Evolutionary conservation across 2,888 invertebrate genomes (phyloP), one percentile per base, ranked within the genome.

Genomic region (Microctonus brassicae): DNA sequence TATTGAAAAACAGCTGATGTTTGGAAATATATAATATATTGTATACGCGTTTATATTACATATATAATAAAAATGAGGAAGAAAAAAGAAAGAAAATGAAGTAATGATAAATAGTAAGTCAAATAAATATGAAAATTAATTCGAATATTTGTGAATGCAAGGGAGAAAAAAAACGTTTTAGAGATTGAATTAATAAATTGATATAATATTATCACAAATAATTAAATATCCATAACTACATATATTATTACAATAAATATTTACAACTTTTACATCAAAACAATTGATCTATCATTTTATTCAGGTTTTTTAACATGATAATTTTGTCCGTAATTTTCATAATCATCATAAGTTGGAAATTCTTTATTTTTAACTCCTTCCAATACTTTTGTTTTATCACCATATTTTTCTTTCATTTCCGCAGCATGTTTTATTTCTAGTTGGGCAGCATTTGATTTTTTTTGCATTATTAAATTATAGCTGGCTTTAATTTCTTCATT

Each of bases 371-470:
- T 67, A 20, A 26, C 67, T n/a, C 5, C 24, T 20, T 52, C 79
- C 3, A 73, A 22, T 5, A 10, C 3, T 79, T 70, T 65, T 84
- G 73, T 62, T 77, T 74, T 33, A 7, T 55, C 39, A 5, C 17
- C 55, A 34, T 20, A 75, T 67, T 78, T 81, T 88, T 87, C 69
- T 33, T 0, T 6, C 9, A 1, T 4, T 34, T 34, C 58, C n/a
- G 86, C 83, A 6, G 90, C 87, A 77, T 90, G 91, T 79, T 91
- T 90, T 0, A 87, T 85, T 74, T 94, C 93, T 70, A 95, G 84
- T 83, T 91, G 90, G 2, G 90, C 90, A 1, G 95, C 95, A 89
- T 95, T 96, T 55, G 90, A 87, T 82, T 94, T 93, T 79, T 95
- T 96, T 85, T 91, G 86, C 79, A 93, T 87, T 85, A 94, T 93